Base-by-base conservation (phyloP, 2,797 vertebrate species). In the Chaetophractus vellerosus region DNA sequence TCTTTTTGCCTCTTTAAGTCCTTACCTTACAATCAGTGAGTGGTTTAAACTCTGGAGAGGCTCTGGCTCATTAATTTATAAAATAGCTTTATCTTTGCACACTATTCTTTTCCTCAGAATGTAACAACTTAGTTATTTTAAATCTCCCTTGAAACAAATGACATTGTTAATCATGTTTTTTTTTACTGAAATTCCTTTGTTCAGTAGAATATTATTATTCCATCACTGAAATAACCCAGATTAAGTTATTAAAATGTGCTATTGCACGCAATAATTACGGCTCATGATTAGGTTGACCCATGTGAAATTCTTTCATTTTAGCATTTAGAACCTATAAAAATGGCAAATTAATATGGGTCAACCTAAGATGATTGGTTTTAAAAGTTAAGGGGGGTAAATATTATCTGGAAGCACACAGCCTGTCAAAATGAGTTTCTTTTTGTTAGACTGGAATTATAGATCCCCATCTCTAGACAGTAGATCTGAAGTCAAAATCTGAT, bases 241-340 rank as follows among this genome's bases (percentile, higher is more conserved):
- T 31, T 90, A 81, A 74, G 63, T 81, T 76, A 76, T 71, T 91
- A 80, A 84, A 84, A 80, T 57, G 88, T 38, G 38, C 38, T 38
- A 38, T 38, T 72, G 2, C 21, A 41, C 28, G n/a, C 63, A 57
- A 45, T 75, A 57, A 78, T 74, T 36, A 55, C 16, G 15, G 48
- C 24, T 96, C 64, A 21, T 31, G 4, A 80, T 45, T 33, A 64
- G 66, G 12, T 24, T 64, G 48, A 68, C n/a, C 61, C 57, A 14
- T 71, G 10, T 52, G 57, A 82, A 82, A 79, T 78, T 63, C 23
- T 33, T 93, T 86, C 68, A 61, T 74, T 81, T 57, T 88, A 74
- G n/a, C 10, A 89, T 91, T 91, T 90, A 76, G 28, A 83, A n/a
- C 38, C 81, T 88, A 57, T 21, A 92, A 64, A 96, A 94, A 63